Evolutionary conservation across 1,140 invertebrate species (phyloP), one percentile per base, ranked within the genome.

Genomic region (Paraescarpia echinospica): DNA sequence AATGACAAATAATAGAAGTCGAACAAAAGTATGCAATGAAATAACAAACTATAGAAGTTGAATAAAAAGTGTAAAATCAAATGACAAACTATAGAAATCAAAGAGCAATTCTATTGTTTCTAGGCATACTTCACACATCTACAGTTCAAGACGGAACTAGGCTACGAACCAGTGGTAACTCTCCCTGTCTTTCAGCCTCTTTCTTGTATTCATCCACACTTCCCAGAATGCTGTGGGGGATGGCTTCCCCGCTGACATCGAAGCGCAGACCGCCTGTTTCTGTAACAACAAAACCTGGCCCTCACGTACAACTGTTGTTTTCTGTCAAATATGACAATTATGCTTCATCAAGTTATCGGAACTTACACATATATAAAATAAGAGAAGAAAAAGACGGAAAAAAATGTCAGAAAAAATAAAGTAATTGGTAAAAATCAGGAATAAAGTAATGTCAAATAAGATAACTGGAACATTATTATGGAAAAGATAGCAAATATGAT

Each of bases 151-250:
- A 5, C 22, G 14, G 59, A 1, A 77, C 59, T 77, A 27, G 22
- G 4, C 59, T 77, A 77, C 59, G 0, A 18, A 77, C 59, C 59
- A 77, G 59, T 89, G 41, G 91, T n/a, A 95, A 91, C 35, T 95
- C 95, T 90, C 95, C 95, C 90, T 94, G 93, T 88, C 92, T 92
- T 8, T 94, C 91, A 22, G 95, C 95, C 90, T 95, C 94, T 51
- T 93, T 93, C 91, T 94, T 94, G 93, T 94, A 96, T 5, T 96
- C 95, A n/a, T 95, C 95, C 88, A 95, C 95, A 88, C 92, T 94
- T 31, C 96, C 96, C 33, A 96, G 94, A 91, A 96, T 95, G 92
- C 96, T 96, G 93, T 96, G 94, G 6, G 94, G 93, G 34, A 96
- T 94, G 6, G 96, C 94, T 91, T 94, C 93, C 0, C 96, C 96